Base-by-base conservation (phyloP, 2,113 vertebrate genomes). In the Nyctereutes procyonoides region DNA sequence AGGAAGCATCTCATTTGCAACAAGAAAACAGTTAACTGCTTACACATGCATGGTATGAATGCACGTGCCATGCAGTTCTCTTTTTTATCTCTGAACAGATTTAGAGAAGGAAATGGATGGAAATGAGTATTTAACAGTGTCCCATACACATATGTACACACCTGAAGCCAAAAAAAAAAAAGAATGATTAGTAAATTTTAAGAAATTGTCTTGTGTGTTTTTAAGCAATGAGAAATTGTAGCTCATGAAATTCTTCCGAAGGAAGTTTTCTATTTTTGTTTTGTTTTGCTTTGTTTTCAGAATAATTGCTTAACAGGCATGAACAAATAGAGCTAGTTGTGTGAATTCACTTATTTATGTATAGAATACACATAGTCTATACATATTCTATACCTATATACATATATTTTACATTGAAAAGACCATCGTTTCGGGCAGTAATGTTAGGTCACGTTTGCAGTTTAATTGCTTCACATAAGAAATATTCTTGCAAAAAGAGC, bases 171-270 rank as follows among this genome's bases (percentile, higher is more conserved):
- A 69, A 76, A 73, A 43, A 43, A 43, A 43, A 8, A 20, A 3
- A 0, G 90, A 93, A 88, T 13, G 6, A n/a, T 80, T 71, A 96
- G 24, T 90, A 94, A 96, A 24, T 53, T 95, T 91, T 96, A 55
- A 84, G 16, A 17, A 96, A 95, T 53, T 62, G 55, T n/a, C 9
- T 51, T 94, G 11, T 96, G 86, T 24, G 88, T 74, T 14, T 81
- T 87, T 93, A 85, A 83, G 4, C 22, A 84, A 80, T 35, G 17
- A 38, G 43, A 55, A 92, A 71, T 35, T 53, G 16, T 55, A 73
- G 8, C 17, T 80, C 3, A 60, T 76, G 16, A 80, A 62, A 13
- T 67, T 84, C 17, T 43, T 30, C 38, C 35, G 22, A 85, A 71
- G 30, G 32, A 60, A 35, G 6, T 9, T 69, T 69, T 35, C 32